Evolutionary conservation across 2,113 vertebrate genomes (phyloP).

Genomic region (Thinocorus orbignyianus): DNA sequence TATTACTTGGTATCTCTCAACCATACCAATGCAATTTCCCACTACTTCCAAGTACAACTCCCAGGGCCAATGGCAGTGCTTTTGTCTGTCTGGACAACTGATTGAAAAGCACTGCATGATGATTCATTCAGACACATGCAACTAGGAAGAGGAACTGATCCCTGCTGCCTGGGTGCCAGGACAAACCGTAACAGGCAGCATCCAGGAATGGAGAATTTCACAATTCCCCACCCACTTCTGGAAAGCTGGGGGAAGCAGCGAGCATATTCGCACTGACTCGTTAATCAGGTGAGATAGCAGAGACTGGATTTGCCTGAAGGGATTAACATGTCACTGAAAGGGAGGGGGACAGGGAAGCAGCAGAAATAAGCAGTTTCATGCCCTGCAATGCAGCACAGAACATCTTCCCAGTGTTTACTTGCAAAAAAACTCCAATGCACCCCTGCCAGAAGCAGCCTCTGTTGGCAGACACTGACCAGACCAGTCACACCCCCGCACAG

Average conservation of each 20-base stretch:
- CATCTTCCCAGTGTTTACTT: background rate
- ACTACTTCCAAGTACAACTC: background rate
- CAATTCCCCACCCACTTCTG: background rate
- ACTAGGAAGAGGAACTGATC: background rate
- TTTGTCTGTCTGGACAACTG: background rate
- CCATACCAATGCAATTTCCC: background rate
- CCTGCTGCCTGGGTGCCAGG: background rate
- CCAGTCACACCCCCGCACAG: background rate
- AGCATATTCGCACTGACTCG: background rate
- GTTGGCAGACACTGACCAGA: slow-evolving; percentile 26
- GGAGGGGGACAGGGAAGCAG: background rate
- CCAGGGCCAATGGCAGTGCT: background rate
- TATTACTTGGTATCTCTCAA: background rate
- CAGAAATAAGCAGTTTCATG: slow-evolving; percentile 6
- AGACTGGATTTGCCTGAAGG: background rate
- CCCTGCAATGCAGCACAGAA: slow-evolving; percentile 66
- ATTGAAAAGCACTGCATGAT: slow-evolving; percentile 6
- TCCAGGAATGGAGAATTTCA: background rate
- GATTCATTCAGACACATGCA: slow-evolving; percentile 15
- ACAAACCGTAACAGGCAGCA: background rate
- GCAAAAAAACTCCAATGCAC: background rate
- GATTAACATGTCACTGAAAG: background rate
- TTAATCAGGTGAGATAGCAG: background rate
- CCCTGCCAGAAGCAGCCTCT: slow-evolving; percentile 50
- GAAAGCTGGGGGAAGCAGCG: background rate